Conservation (phyloP, 2,113 vertebrate genomes). For the Nestor notabilis region DNA sequence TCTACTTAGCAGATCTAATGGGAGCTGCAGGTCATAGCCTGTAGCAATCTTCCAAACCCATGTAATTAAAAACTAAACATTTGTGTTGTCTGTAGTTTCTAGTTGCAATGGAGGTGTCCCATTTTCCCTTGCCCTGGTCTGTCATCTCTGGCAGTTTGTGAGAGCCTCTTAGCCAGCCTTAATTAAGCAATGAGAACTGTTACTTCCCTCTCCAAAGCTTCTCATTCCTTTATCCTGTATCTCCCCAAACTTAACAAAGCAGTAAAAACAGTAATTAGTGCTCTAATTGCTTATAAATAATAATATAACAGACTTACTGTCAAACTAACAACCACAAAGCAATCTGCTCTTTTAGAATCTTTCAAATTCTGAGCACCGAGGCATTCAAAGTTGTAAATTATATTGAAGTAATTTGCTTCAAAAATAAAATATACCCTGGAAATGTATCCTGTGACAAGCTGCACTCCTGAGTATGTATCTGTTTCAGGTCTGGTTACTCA, state of each 20-base stretch:
- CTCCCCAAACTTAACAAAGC: slow-evolving; percentile 4
- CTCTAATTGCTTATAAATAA: slow-evolving; percentile 48
- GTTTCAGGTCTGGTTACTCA: neutral
- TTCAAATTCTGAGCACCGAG: neutral
- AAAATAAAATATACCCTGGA: neutral
- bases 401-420: slow-evolving; percentile 32
- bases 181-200: neutral
- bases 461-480: neutral
- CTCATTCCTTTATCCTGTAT: neutral
- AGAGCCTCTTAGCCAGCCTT: neutral
- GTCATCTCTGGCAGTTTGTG: neutral
- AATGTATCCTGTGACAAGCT: slow-evolving; percentile 30
- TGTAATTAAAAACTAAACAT: slow-evolving; percentile 35
- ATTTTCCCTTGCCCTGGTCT: neutral
- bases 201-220: neutral
- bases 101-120: neutral
- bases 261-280: slow-evolving; percentile 35
- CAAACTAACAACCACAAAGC: slow-evolving; percentile 70
- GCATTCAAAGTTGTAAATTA: slow-evolving; percentile 22
- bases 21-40: neutral
- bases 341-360: slow-evolving; percentile 35
- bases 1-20: neutral
- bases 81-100: neutral
- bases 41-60: neutral
- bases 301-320: slow-evolving; percentile 65